These are phyloP conservation scores for Zosterops pallidus DNA, from an alignment of 2,113 vertebrate genomes.

Conservation along the genomic window DNA sequence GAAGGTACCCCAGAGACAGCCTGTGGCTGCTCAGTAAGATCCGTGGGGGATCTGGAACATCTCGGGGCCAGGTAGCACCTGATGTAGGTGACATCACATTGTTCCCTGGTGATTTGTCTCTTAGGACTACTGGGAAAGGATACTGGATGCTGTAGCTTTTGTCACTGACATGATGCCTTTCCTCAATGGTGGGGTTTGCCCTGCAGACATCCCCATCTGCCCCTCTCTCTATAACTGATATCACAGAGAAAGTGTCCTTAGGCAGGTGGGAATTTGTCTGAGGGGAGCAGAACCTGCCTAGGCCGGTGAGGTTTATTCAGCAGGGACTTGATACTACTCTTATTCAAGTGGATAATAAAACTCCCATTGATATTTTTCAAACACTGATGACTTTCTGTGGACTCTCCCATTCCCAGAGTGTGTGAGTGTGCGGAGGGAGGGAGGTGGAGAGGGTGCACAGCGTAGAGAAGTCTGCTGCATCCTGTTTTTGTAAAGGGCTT, in stretches of 20 bases:
- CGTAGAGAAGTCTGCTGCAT: slow-evolving; percentile 19
- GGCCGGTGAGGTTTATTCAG: background rate
- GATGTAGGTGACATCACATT: background rate
- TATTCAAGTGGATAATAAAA: background rate
- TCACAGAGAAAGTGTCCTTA: background rate
- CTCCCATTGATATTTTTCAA: background rate
- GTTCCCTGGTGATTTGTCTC: background rate
- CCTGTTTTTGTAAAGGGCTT: slow-evolving; percentile 66
- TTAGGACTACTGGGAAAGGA: background rate
- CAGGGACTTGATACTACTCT: background rate
- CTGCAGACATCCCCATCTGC: background rate
- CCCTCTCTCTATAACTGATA: background rate
- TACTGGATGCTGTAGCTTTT: background rate
- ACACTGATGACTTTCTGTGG: background rate
- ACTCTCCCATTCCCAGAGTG: background rate
- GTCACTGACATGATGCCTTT: background rate
- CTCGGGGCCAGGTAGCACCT: background rate
- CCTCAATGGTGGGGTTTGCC: accelerated
- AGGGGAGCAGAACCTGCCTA: background rate
- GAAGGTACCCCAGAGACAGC: background rate
- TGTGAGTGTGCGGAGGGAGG: accelerated
- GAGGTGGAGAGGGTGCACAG: background rate
- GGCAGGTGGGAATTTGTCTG: background rate
- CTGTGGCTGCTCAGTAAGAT: background rate
- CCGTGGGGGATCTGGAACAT: accelerated